Base-by-base conservation (phyloP, 1,140 invertebrate genomes). In the Aphis craccivora region DNA sequence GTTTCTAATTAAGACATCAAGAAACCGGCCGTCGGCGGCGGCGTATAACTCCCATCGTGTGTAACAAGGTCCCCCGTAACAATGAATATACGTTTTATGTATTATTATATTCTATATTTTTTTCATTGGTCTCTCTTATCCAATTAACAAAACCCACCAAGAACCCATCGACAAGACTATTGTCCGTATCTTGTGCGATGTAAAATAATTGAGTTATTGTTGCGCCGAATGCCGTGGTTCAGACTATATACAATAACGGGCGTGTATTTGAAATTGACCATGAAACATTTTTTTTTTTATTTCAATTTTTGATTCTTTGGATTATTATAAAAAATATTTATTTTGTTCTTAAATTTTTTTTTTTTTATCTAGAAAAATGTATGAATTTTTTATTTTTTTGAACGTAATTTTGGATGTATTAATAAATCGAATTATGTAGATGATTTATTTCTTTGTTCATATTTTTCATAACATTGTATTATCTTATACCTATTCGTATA, bases 1-100 rank as follows among this genome's bases (percentile, higher is more conserved):
- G 91, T 93, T 93, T 93, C 91, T 93, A 93, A 93, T 93, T 93
- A 93, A 93, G 91, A 93, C 91, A 93, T 93, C 76, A 86, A 84
- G 91, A 93, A 84, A 93, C 81, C 35, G 76, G 81, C 91, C 91
- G 91, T 43, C 45, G 76, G 53, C 81, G 90, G 91, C 91, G 81
- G 81, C 22, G 91, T 30, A 93, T 86, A 93, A 93, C 91, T 84
- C 91, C 91, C 67, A 83, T 93, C 91, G 48, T 53, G 60, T 86
- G 76, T 86, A 93, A 93, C 91, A 86, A 93, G 67, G 91, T 83
- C 90, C 67, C 45, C 67, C 45, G 4, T 83, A 92, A 92, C 90
- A 83, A 92, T 92, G 90, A 92, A 92, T 40, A 40, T 48, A 83
- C 25, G n/a, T 83, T 81, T 40, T 20, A 40, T 83, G 23, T 83